These are phyloP conservation scores for Aphidoletes aphidimyza DNA, from an alignment of 2,888 invertebrate genomes.

Conservation along the genomic window DNA sequence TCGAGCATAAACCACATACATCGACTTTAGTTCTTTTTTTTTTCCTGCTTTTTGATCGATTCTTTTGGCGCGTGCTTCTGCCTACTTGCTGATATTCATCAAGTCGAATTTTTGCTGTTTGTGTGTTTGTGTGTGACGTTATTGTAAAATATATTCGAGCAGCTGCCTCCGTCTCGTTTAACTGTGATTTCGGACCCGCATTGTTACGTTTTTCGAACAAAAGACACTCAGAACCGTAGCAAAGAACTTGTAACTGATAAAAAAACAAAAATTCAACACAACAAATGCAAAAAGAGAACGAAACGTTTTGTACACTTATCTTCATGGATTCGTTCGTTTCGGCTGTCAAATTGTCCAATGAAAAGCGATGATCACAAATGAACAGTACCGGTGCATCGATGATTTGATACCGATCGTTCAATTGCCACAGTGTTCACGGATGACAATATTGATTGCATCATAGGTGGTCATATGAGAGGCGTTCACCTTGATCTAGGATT, in stretches of 20 bases:
- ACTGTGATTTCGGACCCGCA: slow-evolving; percentile 48
- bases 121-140: too few species aligned
- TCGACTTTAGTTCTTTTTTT: slow-evolving; percentile 8
- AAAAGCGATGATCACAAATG: not conserved
- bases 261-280: not conserved
- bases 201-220: slow-evolving; percentile 9
- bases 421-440: not conserved
- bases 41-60: slow-evolving; percentile 25
- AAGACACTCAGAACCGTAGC: slow-evolving; percentile 39
- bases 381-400: not conserved
- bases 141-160: slow-evolving; percentile 45
- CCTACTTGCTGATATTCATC: slow-evolving; percentile 42
- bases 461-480: slow-evolving; percentile 32
- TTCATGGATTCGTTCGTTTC: not conserved
- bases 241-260: not conserved
- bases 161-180: slow-evolving; percentile 25
- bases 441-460: slow-evolving; percentile 49
- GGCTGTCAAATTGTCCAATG: slow-evolving; percentile 29
- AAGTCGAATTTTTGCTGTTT: slow-evolving; percentile 20
- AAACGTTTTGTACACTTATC: slow-evolving; percentile 40
- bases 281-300: slow-evolving; percentile 16
- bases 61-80: slow-evolving; percentile 53
- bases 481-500: slow-evolving; percentile 17
- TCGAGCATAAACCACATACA: slow-evolving; percentile 45
- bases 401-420: slow-evolving; percentile 11